phyloP scores from a whole-genome alignment of 2,888 invertebrate species.

The Parelbella ahira region DNA sequence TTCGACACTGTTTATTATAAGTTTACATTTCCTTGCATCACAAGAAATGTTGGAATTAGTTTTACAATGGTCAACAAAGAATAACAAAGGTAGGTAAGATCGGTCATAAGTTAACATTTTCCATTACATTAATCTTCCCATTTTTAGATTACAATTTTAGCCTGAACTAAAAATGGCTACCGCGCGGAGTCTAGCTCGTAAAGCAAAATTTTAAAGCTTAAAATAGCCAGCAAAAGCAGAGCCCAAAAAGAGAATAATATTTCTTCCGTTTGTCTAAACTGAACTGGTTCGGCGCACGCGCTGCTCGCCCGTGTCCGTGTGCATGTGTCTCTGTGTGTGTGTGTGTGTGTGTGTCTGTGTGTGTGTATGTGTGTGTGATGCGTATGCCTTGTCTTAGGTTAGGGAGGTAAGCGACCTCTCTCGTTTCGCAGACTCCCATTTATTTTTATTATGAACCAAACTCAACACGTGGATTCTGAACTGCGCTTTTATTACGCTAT shows the following conservation, averaged over 20 bases:
- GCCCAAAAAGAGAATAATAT: conserved; percentile 77
- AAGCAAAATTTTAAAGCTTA: conserved; percentile 17
- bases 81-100: too few relatives aligned
- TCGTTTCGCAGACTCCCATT: conserved; percentile 71
- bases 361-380: conserved; percentile 59
- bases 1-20: conserved; percentile 5
- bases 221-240: conserved; percentile 54
- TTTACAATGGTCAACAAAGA: too few relatives aligned
- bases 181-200: conserved; percentile 7
- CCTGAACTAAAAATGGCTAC: conserved; percentile 22
- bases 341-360: conserved; percentile 53
- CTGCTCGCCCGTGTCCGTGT: conserved; percentile 50
- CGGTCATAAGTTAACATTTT: too few relatives aligned
- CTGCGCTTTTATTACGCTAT: conserved; percentile 63
- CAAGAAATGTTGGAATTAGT: too few relatives aligned
- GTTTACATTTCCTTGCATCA: background rate
- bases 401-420: conserved; percentile 79
- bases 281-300: conserved; percentile 77
- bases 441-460: conserved; percentile 74
- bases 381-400: conserved; percentile 76
- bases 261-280: conserved; percentile 80
- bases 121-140: too few relatives aligned
- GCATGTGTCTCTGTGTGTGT: conserved; percentile 63
- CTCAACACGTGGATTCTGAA: conserved; percentile 65
- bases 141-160: too few relatives aligned